Evolutionary conservation across 1,140 invertebrate genomes (phyloP).

Genomic region (Drosophila ercepeae): DNA sequence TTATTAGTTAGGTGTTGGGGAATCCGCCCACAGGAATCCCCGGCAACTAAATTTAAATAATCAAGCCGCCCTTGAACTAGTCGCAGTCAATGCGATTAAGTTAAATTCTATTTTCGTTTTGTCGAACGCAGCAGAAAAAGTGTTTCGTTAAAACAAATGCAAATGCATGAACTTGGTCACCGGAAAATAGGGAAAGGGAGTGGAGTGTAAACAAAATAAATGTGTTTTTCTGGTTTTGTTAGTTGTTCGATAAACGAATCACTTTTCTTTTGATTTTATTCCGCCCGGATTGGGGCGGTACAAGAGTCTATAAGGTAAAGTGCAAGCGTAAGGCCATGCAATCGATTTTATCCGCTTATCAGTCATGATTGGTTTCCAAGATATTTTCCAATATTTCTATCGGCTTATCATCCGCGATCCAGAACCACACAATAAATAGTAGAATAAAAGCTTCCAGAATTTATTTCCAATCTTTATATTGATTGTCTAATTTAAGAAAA

Average conservation of each 20-base stretch:
- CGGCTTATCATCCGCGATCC: slow-evolving; percentile 19
- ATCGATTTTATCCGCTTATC: slow-evolving; percentile 14
- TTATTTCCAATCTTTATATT: no score
- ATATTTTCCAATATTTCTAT: neutral
- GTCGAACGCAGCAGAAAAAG: neutral
- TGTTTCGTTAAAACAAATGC: slow-evolving; percentile 31
- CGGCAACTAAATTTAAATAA: neutral
- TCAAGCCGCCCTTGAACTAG: slow-evolving; percentile 21
- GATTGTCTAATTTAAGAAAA: no score
- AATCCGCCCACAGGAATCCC: slow-evolving; percentile 17
- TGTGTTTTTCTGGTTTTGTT: neutral
- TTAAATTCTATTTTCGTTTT: slow-evolving; percentile 9
- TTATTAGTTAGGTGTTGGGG: neutral
- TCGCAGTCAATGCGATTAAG: slow-evolving; percentile 13
- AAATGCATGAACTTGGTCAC: slow-evolving; percentile 19
- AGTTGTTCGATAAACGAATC: neutral
- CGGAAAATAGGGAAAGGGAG: neutral
- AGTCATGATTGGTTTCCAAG: neutral
- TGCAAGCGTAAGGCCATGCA: slow-evolving; percentile 10
- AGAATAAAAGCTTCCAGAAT: neutral
- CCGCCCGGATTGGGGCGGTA: neutral
- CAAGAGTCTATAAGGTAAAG: slow-evolving; percentile 13
- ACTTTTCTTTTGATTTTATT: slow-evolving; percentile 20
- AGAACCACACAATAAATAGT: neutral
- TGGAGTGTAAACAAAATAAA: neutral